These are phyloP conservation scores for Takifugu ocellatus DNA, from an alignment of 2,797 vertebrate species.

Conservation along the genomic window DNA sequence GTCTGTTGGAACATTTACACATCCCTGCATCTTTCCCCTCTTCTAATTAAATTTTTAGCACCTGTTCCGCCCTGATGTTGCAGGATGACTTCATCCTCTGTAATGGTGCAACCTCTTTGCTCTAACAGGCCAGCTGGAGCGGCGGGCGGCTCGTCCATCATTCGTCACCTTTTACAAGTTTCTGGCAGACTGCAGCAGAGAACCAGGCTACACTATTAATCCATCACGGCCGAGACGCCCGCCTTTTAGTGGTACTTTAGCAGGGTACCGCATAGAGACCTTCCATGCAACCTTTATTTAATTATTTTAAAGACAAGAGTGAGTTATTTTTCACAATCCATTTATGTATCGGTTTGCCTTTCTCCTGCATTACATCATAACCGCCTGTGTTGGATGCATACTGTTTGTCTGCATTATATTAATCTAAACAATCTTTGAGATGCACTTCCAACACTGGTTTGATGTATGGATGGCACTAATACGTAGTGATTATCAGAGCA, in stretches of 20 bases:
- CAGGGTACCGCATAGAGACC: constrained; percentile 7
- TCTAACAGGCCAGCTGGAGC: constrained; percentile 61
- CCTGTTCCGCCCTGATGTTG: constrained; percentile 72
- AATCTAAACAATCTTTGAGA: neutral
- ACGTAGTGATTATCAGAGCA: constrained; percentile 32
- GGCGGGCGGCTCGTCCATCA: constrained; percentile 52
- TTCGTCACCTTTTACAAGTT: constrained; percentile 69
- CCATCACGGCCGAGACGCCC: constrained; percentile 7
- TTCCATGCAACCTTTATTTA: constrained; percentile 15
- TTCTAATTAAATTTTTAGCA: constrained; percentile 74
- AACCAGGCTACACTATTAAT: constrained; percentile 25
- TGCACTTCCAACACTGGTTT: neutral
- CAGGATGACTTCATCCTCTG: constrained; percentile 78
- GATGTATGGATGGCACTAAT: constrained; percentile 4
- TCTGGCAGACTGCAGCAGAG: constrained; percentile 46
- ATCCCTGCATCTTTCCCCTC: constrained; percentile 41
- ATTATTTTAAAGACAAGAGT: neutral
- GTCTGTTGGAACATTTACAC: constrained; percentile 42
- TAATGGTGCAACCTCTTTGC: constrained; percentile 75
- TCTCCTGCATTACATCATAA: constrained; percentile 2
- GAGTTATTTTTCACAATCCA: neutral
- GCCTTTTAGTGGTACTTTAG: constrained; percentile 15
- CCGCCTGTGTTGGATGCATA: too few species aligned
- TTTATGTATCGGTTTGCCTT: constrained; percentile 9
- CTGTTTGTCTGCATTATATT: too few species aligned